Evolutionary conservation across 2,888 invertebrate genomes (phyloP).

Genomic region (Tetanocera ferruginea): DNA sequence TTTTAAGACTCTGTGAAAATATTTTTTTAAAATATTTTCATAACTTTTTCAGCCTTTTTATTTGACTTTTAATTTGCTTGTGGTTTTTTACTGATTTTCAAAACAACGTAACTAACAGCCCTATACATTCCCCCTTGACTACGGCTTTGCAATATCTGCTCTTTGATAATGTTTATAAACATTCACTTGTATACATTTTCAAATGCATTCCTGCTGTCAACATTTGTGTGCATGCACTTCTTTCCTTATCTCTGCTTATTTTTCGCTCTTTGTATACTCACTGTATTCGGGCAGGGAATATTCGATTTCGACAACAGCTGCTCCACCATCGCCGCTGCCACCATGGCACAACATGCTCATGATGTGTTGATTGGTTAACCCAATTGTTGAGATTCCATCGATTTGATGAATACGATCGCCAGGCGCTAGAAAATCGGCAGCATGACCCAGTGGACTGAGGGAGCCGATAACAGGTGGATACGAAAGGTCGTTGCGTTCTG

Average conservation of each 20-base stretch:
- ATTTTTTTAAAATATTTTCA: no score
- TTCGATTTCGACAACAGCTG: constrained; percentile 85
- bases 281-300: constrained; percentile 87
- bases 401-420: constrained; percentile 86
- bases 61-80: no score
- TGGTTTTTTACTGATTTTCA: no score
- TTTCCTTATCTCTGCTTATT: background rate
- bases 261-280: constrained; percentile 69
- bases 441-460: constrained; percentile 68
- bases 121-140: no score
- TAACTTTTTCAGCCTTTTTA: no score
- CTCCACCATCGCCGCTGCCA: constrained; percentile 73
- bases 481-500: constrained; percentile 69
- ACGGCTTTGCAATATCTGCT: no score
- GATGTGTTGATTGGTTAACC: constrained; percentile 84
- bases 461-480: constrained; percentile 70
- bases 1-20: no score
- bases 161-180: background rate
- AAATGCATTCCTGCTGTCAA: background rate
- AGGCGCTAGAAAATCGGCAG: constrained; percentile 82
- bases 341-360: constrained; percentile 77
- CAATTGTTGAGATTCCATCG: constrained; percentile 83
- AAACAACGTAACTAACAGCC: no score
- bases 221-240: background rate
- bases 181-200: background rate